phyloP scores from a whole-genome alignment of 2,888 invertebrate species.

The Pristionchus entomophagus region DNA sequence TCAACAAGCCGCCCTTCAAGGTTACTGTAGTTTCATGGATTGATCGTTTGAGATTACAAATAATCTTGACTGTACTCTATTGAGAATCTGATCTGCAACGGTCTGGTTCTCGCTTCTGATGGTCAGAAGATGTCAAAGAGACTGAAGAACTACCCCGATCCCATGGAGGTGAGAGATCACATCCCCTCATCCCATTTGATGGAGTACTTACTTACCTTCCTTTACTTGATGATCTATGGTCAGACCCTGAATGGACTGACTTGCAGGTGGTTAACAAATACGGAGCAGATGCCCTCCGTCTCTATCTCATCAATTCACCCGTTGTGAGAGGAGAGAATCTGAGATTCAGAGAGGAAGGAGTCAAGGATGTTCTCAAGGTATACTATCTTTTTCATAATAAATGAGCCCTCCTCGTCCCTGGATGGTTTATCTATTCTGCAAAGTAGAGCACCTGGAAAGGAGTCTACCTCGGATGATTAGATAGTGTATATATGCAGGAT shows the following conservation, averaged over 20 bases:
- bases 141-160: conserved; percentile 98
- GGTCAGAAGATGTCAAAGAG: conserved; percentile 99
- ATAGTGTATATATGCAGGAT: conserved; percentile 88
- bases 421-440: neutral
- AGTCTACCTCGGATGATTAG: conserved; percentile 76
- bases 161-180: conserved; percentile 84
- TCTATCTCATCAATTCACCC: conserved; percentile 97
- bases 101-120: conserved; percentile 91
- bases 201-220: too few relatives aligned
- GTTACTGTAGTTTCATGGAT: neutral
- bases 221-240: too few relatives aligned
- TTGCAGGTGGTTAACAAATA: conserved; percentile 84
- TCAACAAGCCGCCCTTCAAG: conserved; percentile 95
- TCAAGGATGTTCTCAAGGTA: conserved; percentile 90
- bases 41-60: neutral
- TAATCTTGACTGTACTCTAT: neutral
- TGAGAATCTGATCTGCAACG: conserved; percentile 93
- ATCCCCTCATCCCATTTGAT: too few relatives aligned
- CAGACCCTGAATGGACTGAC: too few relatives aligned
- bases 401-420: neutral
- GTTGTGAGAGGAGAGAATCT: conserved; percentile 97
- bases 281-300: conserved; percentile 95
- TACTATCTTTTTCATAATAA: neutral
- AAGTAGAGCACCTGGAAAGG: neutral
- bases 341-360: conserved; percentile 96